Percentiles rank a stretch among this genome's conserved stretches.
These are phyloP conservation scores for Malthinus flaveolus DNA, from an alignment of 2,888 invertebrate species.

Conservation along the genomic window DNA sequence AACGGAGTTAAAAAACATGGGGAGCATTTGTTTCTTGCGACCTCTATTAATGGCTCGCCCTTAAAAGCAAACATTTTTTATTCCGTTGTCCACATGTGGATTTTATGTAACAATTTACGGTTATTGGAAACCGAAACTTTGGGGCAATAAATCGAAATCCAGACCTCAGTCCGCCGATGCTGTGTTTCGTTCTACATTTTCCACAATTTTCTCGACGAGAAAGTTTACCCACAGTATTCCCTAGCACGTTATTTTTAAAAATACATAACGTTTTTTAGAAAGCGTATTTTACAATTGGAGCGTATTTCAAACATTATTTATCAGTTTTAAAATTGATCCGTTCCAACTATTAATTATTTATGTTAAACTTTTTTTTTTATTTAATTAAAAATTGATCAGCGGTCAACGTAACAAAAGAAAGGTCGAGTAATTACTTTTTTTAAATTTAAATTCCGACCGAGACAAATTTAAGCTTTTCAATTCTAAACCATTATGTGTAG, in stretches of 20 bases:
- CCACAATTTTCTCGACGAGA: conserved; percentile 43
- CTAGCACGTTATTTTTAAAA: conserved; percentile 34
- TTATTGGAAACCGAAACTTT: conserved; percentile 52
- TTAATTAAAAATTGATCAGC: no score
- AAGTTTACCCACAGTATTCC: conserved; percentile 37
- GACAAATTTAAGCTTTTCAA: conserved; percentile 1
- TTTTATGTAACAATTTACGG: conserved; percentile 52
- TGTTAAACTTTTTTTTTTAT: no score
- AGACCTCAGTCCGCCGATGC: conserved; percentile 39
- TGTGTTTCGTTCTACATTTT: conserved; percentile 37
- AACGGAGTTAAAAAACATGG: conserved; percentile 16
- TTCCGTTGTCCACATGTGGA: conserved; percentile 48
- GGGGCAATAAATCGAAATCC: conserved; percentile 48
- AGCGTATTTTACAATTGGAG: not conserved
- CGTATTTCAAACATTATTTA: no score
- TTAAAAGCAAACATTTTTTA: conserved; percentile 50
- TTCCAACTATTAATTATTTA: no score
- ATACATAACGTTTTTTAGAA: conserved; percentile 12
- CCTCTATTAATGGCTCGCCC: conserved; percentile 41
- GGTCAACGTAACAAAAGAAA: not conserved
- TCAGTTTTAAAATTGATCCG: not conserved
- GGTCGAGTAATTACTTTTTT: not conserved
- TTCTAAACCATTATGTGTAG: not conserved
- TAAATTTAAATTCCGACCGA: not conserved
- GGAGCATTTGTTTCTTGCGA: conserved; percentile 33